A percentile compares a stretch with the other conserved stretches of the same genome.
These are phyloP conservation scores for Phrixothrix hirtus DNA, from an alignment of 2,888 invertebrate genomes.

Conservation along the genomic window DNA sequence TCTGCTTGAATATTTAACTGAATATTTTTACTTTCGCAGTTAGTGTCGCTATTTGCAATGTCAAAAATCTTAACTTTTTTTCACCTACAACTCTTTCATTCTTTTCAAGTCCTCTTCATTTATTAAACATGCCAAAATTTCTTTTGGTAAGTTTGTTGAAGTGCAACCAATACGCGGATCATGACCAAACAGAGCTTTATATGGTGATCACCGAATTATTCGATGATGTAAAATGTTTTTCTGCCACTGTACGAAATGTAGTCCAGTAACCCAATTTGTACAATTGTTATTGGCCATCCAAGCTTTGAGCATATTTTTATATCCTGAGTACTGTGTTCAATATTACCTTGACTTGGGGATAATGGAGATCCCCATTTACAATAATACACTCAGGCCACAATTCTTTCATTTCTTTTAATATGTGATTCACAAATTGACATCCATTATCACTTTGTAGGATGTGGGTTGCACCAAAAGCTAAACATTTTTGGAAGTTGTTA, in stretches of 20 bases:
- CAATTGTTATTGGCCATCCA: constrained; percentile 1
- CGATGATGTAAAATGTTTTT: not conserved
- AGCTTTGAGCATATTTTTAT: not conserved
- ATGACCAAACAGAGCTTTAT: constrained; percentile 1
- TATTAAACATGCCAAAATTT: not conserved
- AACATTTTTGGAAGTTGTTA: not conserved
- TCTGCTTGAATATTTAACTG: too few species aligned
- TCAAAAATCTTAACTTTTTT: too few species aligned
- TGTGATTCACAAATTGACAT: too few species aligned
- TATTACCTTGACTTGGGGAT: not conserved
- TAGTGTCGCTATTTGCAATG: too few species aligned
- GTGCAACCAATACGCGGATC: not conserved
- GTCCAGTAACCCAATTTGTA: not conserved
- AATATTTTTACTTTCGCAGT: too few species aligned
- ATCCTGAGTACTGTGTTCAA: not conserved
- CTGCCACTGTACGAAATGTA: not conserved
- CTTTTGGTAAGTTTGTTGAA: not conserved
- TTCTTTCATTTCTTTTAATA: too few species aligned
- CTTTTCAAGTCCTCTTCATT: not conserved
- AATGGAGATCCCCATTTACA: not conserved
- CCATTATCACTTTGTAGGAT: too few species aligned
- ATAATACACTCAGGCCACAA: too few species aligned
- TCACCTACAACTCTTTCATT: too few species aligned
- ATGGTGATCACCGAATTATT: not conserved
- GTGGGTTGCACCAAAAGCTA: too few species aligned